Conservation (phyloP, 2,888 invertebrate genomes). For the Torymus texanus region DNA sequence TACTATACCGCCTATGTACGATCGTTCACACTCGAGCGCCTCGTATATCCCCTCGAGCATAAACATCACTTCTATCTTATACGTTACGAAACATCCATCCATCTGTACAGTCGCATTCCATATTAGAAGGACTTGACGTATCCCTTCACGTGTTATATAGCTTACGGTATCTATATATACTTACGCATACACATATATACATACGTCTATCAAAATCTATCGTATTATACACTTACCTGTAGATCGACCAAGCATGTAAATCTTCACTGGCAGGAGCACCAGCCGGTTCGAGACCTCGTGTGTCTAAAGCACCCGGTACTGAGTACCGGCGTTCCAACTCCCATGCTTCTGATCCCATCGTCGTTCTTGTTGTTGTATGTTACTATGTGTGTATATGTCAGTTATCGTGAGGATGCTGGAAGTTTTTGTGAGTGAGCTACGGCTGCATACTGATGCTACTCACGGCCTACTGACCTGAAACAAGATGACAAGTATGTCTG, state of each 20-base stretch:
- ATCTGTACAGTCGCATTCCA: neutral
- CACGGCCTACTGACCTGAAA: conserved; percentile 42
- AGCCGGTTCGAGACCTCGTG: conserved; percentile 76
- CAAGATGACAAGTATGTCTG: neutral
- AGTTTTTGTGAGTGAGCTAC: too few species aligned
- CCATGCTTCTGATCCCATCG: conserved; percentile 78
- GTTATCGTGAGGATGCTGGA: too few species aligned
- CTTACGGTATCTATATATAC: neutral
- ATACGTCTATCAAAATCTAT: neutral
- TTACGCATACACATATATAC: too few species aligned
- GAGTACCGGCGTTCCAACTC: conserved; percentile 90
- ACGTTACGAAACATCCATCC: too few species aligned
- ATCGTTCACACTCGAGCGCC: too few species aligned
- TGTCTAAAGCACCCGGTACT: conserved; percentile 88
- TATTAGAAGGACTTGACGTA: neutral
- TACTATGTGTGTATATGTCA: too few species aligned
- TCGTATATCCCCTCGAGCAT: too few species aligned
- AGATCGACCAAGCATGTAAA: conserved; percentile 96
- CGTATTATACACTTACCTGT: conserved; percentile 79
- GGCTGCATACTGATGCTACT: too few species aligned
- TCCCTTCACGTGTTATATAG: neutral
- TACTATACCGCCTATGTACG: too few species aligned
- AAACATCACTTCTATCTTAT: too few species aligned
- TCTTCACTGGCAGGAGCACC: conserved; percentile 87
- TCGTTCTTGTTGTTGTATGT: neutral